Base-by-base conservation (phyloP, 1,140 invertebrate genomes). In the Meloidogyne hapla region DNA sequence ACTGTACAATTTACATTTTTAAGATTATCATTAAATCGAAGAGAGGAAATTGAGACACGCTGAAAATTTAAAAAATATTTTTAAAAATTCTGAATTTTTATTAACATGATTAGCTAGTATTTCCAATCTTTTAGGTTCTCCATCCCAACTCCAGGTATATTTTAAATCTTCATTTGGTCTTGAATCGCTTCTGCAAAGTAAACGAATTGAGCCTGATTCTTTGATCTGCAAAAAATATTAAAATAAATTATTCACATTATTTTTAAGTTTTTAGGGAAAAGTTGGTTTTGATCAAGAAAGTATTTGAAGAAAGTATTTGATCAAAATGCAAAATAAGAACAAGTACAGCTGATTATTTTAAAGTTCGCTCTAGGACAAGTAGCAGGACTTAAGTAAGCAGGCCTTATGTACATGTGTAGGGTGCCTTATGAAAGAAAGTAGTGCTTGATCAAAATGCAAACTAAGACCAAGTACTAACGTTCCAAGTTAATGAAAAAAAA, bases 1-100 rank as follows among this genome's bases (percentile, higher is more conserved):
- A 45, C 75, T 28, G 69, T 61, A 61, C 75, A 76, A 4, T 64
- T 76, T 18, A 76, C 40, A 15, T 65, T 69, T 15, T 56, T 42
- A 26, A 26, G 12, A 28, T 76, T 63, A 26, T 76, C 75, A 13
- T 76, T 76, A 26, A 76, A 69, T 23, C 67, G 40, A 21, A 76
- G 68, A 25, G 28, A 33, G 45, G 28, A 38, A 8, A 76, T 40
- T 25, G 56, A 38, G 13, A 61, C 13, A 18, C 23, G n/a, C 75
- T 76, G 18, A n/a, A 76, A 69, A 74, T 4, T n/a, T n/a, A n/a
- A n/a, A n/a, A n/a, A 21, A 21, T 28, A 69, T 28, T n/a, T 13
- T 12, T 38, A 69, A 23, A n/a, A n/a, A n/a, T n/a, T 38, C 38
- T 69, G 3, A 28, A 23, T 69, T 10, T 45, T 2, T 69, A 3